Base-by-base conservation (phyloP, 2,888 invertebrate species). In the Amiota minor region DNA sequence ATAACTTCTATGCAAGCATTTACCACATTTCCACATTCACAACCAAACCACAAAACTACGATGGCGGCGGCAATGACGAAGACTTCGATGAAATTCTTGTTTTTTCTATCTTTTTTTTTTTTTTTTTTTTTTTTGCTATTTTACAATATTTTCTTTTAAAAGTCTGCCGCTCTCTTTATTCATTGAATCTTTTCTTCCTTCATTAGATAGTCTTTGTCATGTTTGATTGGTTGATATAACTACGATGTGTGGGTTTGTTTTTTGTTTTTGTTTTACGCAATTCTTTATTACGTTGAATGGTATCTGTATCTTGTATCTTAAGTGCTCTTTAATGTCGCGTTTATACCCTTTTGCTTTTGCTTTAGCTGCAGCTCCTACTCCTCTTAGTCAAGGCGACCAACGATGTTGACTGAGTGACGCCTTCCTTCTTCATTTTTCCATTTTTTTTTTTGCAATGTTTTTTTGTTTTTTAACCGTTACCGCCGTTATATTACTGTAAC, bases 261-360 rank as follows among this genome's bases (percentile, higher is more conserved):
- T 53, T 53, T 65, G 46, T 65, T 64, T 14, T 11, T 62, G 9
- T 65, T 46, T 65, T 65, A 65, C 65, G 46, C 47, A 65, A 47
- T 65, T 65, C 35, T 35, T 6, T 6, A 35, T 35, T 16, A 20
- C 50, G 67, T 65, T 20, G 20, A 9, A 35, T 35, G 35, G 35
- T 35, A 35, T 35, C 35, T 35, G 35, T 35, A 23, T 23, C 49
- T 49, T 20, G 50, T 67, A 67, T 67, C 67, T 67, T 50, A 67
- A 67, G 67, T 67, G 67, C 67, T 67, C 50, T 67, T 67, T 67
- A 67, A 67, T 23, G 50, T 56, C 11, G 56, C 56, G 56, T 16
- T n/a, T 18, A 56, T 11, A 56, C 18, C 16, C 35, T 35, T 35
- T 35, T 6, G 35, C 35, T 35, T 35, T 6, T n/a, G n/a, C n/a